Evolutionary conservation across 2,888 invertebrate genomes (phyloP).

Genomic region (Volucella inanis): DNA sequence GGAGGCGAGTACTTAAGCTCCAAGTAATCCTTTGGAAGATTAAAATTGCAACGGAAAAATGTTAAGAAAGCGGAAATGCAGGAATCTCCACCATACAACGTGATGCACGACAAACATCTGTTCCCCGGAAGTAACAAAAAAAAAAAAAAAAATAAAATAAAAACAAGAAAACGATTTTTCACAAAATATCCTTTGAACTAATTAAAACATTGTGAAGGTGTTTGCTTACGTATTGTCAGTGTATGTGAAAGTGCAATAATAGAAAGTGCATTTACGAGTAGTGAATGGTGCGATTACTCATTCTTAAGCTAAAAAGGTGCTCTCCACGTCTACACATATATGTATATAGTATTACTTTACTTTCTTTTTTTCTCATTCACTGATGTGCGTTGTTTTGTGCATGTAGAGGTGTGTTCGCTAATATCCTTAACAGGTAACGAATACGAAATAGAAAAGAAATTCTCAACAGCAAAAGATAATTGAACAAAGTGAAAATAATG

Average conservation of each 20-base stretch:
- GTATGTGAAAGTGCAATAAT: neutral
- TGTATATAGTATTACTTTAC: constrained; percentile 46
- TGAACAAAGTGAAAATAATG: constrained; percentile 26
- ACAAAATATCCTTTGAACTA: constrained; percentile 57
- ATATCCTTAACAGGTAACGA: constrained; percentile 47
- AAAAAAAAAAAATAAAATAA: constrained; percentile 29
- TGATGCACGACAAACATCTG: constrained; percentile 27
- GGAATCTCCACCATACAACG: constrained; percentile 43
- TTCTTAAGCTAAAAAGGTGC: constrained; percentile 31
- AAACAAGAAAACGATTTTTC: neutral
- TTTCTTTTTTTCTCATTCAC: constrained; percentile 21
- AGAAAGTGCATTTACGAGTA: constrained; percentile 34
- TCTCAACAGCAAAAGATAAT: constrained; percentile 36
- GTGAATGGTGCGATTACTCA: constrained; percentile 31
- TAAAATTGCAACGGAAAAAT: constrained; percentile 15
- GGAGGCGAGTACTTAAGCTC: constrained; percentile 5
- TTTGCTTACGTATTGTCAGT: constrained; percentile 4
- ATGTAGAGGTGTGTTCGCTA: constrained; percentile 4
- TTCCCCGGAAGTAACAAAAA: neutral
- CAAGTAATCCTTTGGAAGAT: constrained; percentile 36
- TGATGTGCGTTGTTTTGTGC: neutral
- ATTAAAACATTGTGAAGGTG: constrained; percentile 54
- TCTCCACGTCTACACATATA: neutral
- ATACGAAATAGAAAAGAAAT: constrained; percentile 21
- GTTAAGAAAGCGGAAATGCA: constrained; percentile 44